These are phyloP conservation scores for Poeciliopsis paucimaculata DNA, from an alignment of 2,797 vertebrate genomes.

Conservation along the genomic window DNA sequence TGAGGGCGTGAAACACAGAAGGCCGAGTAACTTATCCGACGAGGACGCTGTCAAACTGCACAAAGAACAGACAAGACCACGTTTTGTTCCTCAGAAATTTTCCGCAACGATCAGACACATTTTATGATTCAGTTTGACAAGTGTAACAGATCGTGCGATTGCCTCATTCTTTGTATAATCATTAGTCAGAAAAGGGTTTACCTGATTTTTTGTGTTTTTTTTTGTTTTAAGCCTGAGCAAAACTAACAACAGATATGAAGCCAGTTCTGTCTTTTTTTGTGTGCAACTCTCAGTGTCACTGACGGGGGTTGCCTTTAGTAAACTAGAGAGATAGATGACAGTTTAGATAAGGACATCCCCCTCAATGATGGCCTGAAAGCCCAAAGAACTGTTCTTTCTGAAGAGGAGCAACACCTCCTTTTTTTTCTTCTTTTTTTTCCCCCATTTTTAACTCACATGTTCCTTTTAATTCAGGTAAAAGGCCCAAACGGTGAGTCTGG, in stretches of 20 bases:
- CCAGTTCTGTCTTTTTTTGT: slow-evolving; percentile 52
- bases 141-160: background rate
- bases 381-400: slow-evolving; percentile 55
- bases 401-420: slow-evolving; percentile 67
- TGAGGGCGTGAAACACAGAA: slow-evolving; percentile 39
- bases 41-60: slow-evolving; percentile 22
- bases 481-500: slow-evolving; percentile 65
- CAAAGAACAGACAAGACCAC: slow-evolving; percentile 5
- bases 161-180: slow-evolving; percentile 7
- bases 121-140: slow-evolving; percentile 15
- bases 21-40: slow-evolving; percentile 31
- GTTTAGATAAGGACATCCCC: slow-evolving; percentile 72
- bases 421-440: slow-evolving; percentile 44
- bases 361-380: slow-evolving; percentile 53
- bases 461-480: slow-evolving; percentile 83
- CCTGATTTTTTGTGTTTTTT: slow-evolving; percentile 1
- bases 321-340: slow-evolving; percentile 75
- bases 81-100: background rate
- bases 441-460: slow-evolving; percentile 59
- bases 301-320: slow-evolving; percentile 64
- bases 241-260: slow-evolving; percentile 59
- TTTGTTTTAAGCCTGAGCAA: slow-evolving; percentile 47
- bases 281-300: slow-evolving; percentile 58
- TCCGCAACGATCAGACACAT: background rate
- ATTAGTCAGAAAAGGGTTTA: background rate